Conservation (phyloP, 2,797 vertebrate species). For the Fringilla coelebs region DNA sequence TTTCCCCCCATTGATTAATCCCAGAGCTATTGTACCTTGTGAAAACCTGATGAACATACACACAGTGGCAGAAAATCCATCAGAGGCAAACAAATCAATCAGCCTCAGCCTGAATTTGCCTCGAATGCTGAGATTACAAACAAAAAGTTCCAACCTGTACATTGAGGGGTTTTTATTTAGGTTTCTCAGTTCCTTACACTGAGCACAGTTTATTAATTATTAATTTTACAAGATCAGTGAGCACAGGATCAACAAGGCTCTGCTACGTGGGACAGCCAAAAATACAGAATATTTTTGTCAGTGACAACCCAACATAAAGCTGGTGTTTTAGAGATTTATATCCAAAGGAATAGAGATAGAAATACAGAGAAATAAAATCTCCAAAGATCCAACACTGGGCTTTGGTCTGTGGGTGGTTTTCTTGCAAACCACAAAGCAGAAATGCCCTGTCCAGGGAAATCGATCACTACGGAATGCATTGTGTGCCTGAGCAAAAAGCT, state of each 20-base stretch:
- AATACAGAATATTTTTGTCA: background rate
- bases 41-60: constrained; percentile 3
- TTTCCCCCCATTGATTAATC: background rate
- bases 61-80: constrained; percentile 43
- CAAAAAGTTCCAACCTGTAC: background rate
- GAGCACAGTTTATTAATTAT: background rate
- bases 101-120: background rate
- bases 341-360: background rate
- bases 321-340: background rate
- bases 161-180: background rate
- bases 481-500: constrained; percentile 36
- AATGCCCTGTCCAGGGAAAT: constrained; percentile 58
- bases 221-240: background rate
- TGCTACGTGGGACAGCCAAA: background rate
- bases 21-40: background rate
- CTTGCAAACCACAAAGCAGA: constrained; percentile 50
- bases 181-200: background rate
- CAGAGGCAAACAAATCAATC: constrained; percentile 6
- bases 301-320: background rate
- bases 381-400: background rate
- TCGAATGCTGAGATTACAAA: background rate
- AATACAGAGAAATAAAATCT: background rate
- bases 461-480: constrained; percentile 37
- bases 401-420: constrained; percentile 47
- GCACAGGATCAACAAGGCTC: background rate